Base-by-base conservation (phyloP, 2,888 invertebrate genomes). In the Drosophila anceps region DNA sequence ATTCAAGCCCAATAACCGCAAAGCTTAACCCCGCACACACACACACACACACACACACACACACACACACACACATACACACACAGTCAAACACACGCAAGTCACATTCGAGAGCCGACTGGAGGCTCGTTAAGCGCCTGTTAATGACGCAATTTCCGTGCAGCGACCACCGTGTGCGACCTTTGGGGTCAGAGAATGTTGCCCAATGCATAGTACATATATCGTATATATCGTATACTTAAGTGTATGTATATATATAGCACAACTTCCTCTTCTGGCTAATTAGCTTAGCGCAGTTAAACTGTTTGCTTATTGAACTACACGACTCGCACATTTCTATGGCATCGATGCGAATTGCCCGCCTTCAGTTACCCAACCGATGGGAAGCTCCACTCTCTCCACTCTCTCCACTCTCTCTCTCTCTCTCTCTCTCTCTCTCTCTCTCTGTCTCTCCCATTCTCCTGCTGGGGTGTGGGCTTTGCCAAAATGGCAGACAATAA, bases 131-230 rank as follows among this genome's bases (percentile, higher is more conserved):
- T 79, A 79, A 89, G 84, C 82, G 82, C 54, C 84, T 75, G 89
- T 82, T 84, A 89, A 84, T 89, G 84, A 84, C 89, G 84, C 89
- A 75, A 84, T 89, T 84, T 89, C 87, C 89, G 84, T 71, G 70
- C 76, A 69, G 70, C 66, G 76, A 62, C 67, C 79, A 69, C 63
- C 58, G 51, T 63, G 62, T 55, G 69, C 67, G 83, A 88, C 84
- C 84, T 88, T 81, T 84, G 76, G 71, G 87, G 70, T 82, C 88
- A 77, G 50, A 48, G 43, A 50, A 50, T 24, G 24, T 63, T 69
- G 55, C 9, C 37, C 59, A 48, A 44, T 20, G 33, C 29, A 20
- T 41, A 59, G 53, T 13, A 43, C n/a, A 27, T 43, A 9, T 15
- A 55, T 55, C 54, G 37, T 44, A 51, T 20, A 33, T 9, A 63